Evolutionary conservation across 2,888 invertebrate genomes (phyloP), one percentile per base, ranked within the genome.

Genomic region (Hoplodrina ambigua): DNA sequence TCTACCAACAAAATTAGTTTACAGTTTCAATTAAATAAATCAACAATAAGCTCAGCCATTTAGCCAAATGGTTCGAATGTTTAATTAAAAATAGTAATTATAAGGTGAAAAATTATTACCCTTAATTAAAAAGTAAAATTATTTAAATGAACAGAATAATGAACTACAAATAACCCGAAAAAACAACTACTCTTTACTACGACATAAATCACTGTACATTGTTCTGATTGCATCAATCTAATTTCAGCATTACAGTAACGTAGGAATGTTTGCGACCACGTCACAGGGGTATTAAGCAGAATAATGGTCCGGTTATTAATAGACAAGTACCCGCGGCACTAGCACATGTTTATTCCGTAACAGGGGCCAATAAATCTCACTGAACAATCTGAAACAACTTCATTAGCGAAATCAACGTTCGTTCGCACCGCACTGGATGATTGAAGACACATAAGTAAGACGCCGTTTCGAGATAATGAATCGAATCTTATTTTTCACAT

Each of bases 281-380:
- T 91, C 91, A 88, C 88, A 84, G 81, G 88, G 88, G 87, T 89
- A 91, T 90, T 92, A 91, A 92, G 88, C 88, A 85, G 88, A 87
- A 89, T 93, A 91, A 92, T 91, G 85, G 90, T 86, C 83, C 87
- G 86, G 93, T 92, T 94, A 94, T 94, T 94, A 94, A 90, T 94
- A 94, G 94, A 90, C 87, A 88, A 88, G 86, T 87, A 88, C 88
- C 87, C 89, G 88, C 86, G 88, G 89, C 87, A 86, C 87, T 86
- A 91, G 90, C 93, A 93, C 90, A 91, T 93, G 93, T 91, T 90
- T 90, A 89, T 90, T 88, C 90, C 90, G 87, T 90, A 90, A 91
- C 89, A 88, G 85, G 86, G 84, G 85, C 87, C 87, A 89, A 94
- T 94, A 94, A 94, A 94, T 94, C 92, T 90, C 85, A 75, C 79